phyloP scores from a whole-genome alignment of 2,113 vertebrate genomes.

The Cyprinodon brontotheroides region DNA sequence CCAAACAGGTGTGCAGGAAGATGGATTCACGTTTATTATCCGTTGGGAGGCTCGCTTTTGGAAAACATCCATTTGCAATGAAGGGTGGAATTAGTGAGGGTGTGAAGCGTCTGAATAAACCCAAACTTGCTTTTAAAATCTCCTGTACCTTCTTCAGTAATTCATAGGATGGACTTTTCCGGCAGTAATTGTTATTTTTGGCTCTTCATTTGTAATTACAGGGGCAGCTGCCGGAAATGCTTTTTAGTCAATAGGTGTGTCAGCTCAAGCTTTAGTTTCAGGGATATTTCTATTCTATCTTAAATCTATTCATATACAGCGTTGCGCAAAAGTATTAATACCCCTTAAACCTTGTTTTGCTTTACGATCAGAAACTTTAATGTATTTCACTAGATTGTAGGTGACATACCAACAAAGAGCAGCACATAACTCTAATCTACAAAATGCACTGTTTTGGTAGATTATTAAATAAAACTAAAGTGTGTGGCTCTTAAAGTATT shows the following conservation, averaged over 20 bases:
- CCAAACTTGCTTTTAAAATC: constrained; percentile 68
- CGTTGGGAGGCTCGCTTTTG: constrained; percentile 47
- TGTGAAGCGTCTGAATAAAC: constrained; percentile 65
- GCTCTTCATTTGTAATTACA: constrained; percentile 69
- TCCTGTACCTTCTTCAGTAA: constrained; percentile 60
- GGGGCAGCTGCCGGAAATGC: constrained; percentile 53
- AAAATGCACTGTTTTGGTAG: too few relatives aligned
- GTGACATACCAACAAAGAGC: neutral
- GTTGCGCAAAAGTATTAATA: neutral
- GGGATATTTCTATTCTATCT: neutral
- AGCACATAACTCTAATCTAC: too few relatives aligned
- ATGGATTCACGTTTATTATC: constrained; percentile 49
- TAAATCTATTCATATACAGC: neutral
- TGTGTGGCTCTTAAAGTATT: neutral
- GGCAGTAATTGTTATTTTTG: constrained; percentile 76
- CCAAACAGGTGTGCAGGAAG: constrained; percentile 77
- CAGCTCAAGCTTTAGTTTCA: constrained; percentile 1
- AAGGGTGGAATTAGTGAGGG: constrained; percentile 62
- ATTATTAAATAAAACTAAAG: too few relatives aligned
- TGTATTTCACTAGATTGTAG: neutral
- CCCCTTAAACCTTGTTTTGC: too few relatives aligned
- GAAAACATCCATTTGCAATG: constrained; percentile 73
- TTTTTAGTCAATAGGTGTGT: constrained; percentile 32
- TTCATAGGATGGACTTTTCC: constrained; percentile 62
- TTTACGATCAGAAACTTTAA: too few relatives aligned